phyloP scores from a whole-genome alignment of 2,113 vertebrate species.

The Lepidothrix coronata region DNA sequence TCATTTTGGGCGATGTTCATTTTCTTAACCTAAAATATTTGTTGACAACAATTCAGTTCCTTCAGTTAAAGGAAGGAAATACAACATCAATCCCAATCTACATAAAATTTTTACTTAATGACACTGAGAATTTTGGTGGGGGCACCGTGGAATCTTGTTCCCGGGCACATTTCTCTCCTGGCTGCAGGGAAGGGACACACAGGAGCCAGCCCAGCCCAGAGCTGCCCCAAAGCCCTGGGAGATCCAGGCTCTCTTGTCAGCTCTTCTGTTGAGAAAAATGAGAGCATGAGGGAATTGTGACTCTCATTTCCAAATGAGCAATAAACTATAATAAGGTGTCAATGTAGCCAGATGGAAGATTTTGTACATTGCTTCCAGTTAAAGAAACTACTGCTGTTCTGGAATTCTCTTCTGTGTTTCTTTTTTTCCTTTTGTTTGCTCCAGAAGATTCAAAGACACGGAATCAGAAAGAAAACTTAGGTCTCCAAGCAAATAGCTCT shows the following conservation, averaged over 20 bases:
- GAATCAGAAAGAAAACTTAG: background rate
- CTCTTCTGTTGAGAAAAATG: background rate
- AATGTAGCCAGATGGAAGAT: background rate
- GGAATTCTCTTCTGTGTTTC: background rate
- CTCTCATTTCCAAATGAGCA: background rate
- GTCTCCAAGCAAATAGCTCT: background rate
- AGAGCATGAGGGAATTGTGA: background rate
- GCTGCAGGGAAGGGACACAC: background rate
- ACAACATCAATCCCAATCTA: background rate
- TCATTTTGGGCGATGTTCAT: background rate
- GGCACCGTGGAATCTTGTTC: background rate
- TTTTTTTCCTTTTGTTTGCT: background rate
- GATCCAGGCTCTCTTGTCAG: background rate
- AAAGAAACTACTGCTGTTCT: slow-evolving; percentile 5
- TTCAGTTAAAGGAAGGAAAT: background rate
- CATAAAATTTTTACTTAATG: background rate
- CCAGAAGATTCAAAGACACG: background rate
- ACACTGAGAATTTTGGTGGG: background rate
- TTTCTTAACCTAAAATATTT: background rate
- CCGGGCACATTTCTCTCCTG: fast-evolving
- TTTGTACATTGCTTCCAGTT: slow-evolving; percentile 6
- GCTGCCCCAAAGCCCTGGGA: background rate
- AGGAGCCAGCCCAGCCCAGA: background rate
- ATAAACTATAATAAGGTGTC: slow-evolving; percentile 1
- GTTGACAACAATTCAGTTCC: background rate